Percentiles rank a stretch among this genome's conserved stretches.
These are phyloP conservation scores for western clawed frog (Xenopus tropicalis) DNA, from an alignment of 2,113 vertebrate genomes.

Conservation along the genomic window UCB_Xtro_10.0 CM004450.2:7928501-7929000, in stretches of 20 bases:
- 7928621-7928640: slow-evolving; percentile 15
- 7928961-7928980: too few species aligned
- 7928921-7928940: too few species aligned
- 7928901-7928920: too few species aligned
- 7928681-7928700: slow-evolving; percentile 55
- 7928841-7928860: too few species aligned
- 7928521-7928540: neutral
- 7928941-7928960: too few species aligned
- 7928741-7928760: neutral
- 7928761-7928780: neutral
- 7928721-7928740: neutral
- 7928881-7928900: too few species aligned
- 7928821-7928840: too few species aligned
- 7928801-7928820: too few species aligned
- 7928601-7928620: slow-evolving; percentile 14
- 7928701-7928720: slow-evolving; percentile 51
- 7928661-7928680: slow-evolving; percentile 47
- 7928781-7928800: neutral
- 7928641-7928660: slow-evolving; percentile 39
- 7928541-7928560: neutral
- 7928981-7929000: too few species aligned
- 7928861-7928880: too few species aligned
- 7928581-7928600: neutral
- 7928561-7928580: neutral
- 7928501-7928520: neutral